phyloP scores from a whole-genome alignment of 2,797 vertebrate species.

The Lithobates sylvaticus region DNA sequence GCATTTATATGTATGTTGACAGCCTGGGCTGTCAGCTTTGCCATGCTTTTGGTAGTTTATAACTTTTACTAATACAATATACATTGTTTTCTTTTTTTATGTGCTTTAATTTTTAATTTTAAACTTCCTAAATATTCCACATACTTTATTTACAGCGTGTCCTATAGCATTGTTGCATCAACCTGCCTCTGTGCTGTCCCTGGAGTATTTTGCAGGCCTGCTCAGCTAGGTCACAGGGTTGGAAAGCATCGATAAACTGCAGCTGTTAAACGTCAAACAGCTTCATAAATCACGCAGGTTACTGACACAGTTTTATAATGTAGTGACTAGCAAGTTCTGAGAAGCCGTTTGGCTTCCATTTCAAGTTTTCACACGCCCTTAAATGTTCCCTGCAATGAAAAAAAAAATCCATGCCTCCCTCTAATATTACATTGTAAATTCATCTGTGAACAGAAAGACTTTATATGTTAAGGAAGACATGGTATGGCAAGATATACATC shows the following conservation, averaged over 20 bases:
- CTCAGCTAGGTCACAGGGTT: slow-evolving; percentile 19
- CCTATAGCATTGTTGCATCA: slow-evolving; percentile 7
- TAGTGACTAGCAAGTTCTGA: slow-evolving; percentile 48
- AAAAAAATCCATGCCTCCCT: slow-evolving; percentile 43
- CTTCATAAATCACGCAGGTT: slow-evolving; percentile 42
- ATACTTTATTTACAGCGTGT: not conserved
- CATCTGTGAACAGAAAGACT: slow-evolving; percentile 13
- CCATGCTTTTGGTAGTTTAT: too few relatives aligned
- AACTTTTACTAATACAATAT: too few relatives aligned
- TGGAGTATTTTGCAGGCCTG: not conserved
- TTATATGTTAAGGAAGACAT: slow-evolving; percentile 22
- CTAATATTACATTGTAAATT: slow-evolving; percentile 60
- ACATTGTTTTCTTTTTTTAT: too few relatives aligned
- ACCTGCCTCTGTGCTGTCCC: not conserved
- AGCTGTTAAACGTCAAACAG: slow-evolving; percentile 52
- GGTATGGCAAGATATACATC: slow-evolving; percentile 14
- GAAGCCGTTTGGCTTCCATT: slow-evolving; percentile 51
- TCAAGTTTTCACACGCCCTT: slow-evolving; percentile 50
- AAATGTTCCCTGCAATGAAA: slow-evolving; percentile 50
- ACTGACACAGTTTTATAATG: slow-evolving; percentile 46
- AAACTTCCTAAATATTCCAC: not conserved
- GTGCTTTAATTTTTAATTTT: not conserved
- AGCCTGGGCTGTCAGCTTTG: too few relatives aligned
- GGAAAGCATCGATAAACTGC: slow-evolving; percentile 50
- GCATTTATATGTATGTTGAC: too few relatives aligned